Evolutionary conservation across 2,113 vertebrate genomes (phyloP).

Genomic region (Megaceryle maxima): DNA sequence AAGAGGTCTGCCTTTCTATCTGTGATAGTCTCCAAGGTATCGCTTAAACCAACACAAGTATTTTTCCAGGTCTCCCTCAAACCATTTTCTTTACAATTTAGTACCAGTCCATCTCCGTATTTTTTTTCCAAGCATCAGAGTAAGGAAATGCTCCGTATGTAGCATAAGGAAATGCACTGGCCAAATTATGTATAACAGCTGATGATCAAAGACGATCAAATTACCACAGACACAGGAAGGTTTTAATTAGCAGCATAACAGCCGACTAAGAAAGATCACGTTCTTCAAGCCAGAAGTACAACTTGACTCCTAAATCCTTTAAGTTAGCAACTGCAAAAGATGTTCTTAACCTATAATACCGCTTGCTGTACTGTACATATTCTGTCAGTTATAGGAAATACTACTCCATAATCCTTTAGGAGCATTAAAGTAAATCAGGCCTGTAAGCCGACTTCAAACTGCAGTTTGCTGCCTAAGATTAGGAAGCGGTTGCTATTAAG

Average conservation of each 20-base stretch:
- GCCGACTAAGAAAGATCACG: rapidly evolving
- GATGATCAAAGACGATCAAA: background rate
- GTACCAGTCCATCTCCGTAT: rapidly evolving
- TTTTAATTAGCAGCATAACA: background rate
- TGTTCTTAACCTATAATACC: background rate
- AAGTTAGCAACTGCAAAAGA: background rate
- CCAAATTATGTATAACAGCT: background rate
- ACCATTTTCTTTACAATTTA: background rate
- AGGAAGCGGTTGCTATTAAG: background rate
- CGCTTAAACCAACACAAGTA: background rate
- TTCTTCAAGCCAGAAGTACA: background rate
- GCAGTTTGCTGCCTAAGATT: background rate
- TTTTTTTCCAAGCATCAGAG: background rate
- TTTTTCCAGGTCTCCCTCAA: background rate
- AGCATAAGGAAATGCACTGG: background rate
- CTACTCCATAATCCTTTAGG: background rate
- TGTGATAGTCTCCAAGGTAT: background rate
- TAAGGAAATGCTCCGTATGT: background rate
- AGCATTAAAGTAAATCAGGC: background rate
- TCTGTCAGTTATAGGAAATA: background rate
- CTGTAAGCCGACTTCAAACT: background rate
- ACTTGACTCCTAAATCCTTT: background rate
- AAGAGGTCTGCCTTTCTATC: background rate
- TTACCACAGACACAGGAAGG: background rate
- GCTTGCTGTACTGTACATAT: background rate